A percentile compares a stretch with the other conserved stretches of the same genome.
These are phyloP conservation scores for human DNA, from an alignment of 2,113 vertebrate species.

Conservation along the genomic window GRCh38 chr11:19685001-19685500, in stretches of 20 bases:
- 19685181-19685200: neutral
- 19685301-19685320: neutral
- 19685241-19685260: conserved; percentile 42
- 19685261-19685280: neutral
- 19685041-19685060: neutral
- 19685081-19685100: neutral
- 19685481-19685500: too few species aligned
- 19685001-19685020: neutral
- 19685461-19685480: neutral
- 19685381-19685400: neutral
- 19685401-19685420: neutral
- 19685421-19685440: neutral
- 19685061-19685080: neutral
- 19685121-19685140: neutral
- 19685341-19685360: neutral
- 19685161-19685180: neutral
- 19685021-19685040: neutral
- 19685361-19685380: neutral
- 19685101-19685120: too few species aligned
- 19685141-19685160: neutral
- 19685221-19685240: neutral
- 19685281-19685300: neutral
- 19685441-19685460: neutral
- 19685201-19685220: neutral
- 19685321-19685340: neutral